Percentiles rank a stretch among this genome's conserved stretches.
These are phyloP conservation scores for Salpingus planirostris DNA, from an alignment of 2,888 invertebrate genomes.

Conservation along the genomic window DNA sequence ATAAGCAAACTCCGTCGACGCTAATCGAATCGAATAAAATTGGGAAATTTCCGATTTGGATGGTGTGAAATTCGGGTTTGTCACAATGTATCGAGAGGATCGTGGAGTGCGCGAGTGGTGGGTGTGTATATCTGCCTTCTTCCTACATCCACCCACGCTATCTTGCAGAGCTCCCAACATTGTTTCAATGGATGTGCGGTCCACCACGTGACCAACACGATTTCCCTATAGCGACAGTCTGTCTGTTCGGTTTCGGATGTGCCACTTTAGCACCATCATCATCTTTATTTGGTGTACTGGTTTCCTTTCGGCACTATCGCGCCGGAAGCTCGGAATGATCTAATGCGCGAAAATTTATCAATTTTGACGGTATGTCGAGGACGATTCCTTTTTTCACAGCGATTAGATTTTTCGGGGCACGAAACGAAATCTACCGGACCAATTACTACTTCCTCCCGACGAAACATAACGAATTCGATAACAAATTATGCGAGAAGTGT, in stretches of 20 bases:
- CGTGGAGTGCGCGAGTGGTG: too few species aligned
- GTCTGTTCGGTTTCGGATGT: slow-evolving; percentile 4
- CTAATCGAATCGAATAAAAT: too few species aligned
- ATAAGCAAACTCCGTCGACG: too few species aligned
- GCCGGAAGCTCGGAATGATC: slow-evolving; percentile 10
- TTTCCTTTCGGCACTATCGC: slow-evolving; percentile 8
- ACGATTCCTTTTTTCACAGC: slow-evolving; percentile 5
- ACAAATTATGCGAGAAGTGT: too few species aligned
- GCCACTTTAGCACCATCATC: slow-evolving; percentile 12
- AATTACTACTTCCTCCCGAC: too few species aligned
- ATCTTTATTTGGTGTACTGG: slow-evolving; percentile 10
- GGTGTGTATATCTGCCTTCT: slow-evolving; percentile 26
- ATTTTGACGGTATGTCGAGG: slow-evolving; percentile 26
- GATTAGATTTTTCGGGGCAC: background rate
- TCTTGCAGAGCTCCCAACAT: too few species aligned
- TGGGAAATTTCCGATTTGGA: too few species aligned
- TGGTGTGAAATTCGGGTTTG: too few species aligned
- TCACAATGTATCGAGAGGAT: too few species aligned
- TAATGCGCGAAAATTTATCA: slow-evolving; percentile 22
- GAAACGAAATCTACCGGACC: too few species aligned
- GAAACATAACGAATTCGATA: too few species aligned
- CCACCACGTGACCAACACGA: slow-evolving; percentile 10
- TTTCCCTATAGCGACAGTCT: too few species aligned
- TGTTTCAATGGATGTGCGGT: slow-evolving; percentile 4
- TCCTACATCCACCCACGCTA: slow-evolving; percentile 29